Percentiles rank a stretch among this genome's conserved stretches.
Evolutionary conservation across 2,888 invertebrate genomes (phyloP).

Genomic region (Nomada ruficornis): DNA sequence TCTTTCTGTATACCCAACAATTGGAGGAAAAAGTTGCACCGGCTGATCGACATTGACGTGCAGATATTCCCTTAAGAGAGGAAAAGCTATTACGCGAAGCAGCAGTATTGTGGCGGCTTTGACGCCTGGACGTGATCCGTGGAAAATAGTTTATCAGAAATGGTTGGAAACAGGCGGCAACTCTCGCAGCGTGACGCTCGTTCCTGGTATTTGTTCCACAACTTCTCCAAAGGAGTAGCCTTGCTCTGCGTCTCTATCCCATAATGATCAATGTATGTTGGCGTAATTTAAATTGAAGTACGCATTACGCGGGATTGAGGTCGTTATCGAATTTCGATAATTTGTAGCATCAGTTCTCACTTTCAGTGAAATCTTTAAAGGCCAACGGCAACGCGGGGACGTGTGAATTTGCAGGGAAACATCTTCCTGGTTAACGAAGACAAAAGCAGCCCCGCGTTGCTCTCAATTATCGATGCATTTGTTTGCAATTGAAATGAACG

Average conservation of each 20-base stretch:
- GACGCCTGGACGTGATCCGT: not conserved
- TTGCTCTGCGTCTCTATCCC: constrained; percentile 25
- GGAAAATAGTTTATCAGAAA: constrained; percentile 38
- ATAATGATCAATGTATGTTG: constrained; percentile 18
- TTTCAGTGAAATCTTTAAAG: constrained; percentile 46
- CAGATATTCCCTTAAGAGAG: not conserved
- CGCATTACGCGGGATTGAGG: constrained; percentile 51
- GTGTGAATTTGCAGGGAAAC: not conserved
- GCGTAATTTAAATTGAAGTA: constrained; percentile 40
- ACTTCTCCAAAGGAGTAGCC: constrained; percentile 46
- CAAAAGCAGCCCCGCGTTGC: too few relatives aligned
- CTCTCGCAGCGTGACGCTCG: constrained; percentile 35
- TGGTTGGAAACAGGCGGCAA: constrained; percentile 16
- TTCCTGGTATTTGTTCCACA: constrained; percentile 44
- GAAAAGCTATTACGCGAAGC: not conserved
- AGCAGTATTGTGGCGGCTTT: constrained; percentile 3
- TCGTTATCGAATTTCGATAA: constrained; percentile 66
- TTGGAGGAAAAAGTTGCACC: not conserved
- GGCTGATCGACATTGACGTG: not conserved
- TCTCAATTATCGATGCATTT: too few relatives aligned
- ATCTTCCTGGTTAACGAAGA: not conserved
- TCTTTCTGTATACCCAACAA: not conserved
- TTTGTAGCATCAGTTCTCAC: constrained; percentile 30
- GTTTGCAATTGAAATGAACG: too few relatives aligned
- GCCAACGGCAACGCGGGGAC: constrained; percentile 11